These are phyloP conservation scores for Pherbina coryleti DNA, from an alignment of 2,888 invertebrate genomes.

Conservation along the genomic window DNA sequence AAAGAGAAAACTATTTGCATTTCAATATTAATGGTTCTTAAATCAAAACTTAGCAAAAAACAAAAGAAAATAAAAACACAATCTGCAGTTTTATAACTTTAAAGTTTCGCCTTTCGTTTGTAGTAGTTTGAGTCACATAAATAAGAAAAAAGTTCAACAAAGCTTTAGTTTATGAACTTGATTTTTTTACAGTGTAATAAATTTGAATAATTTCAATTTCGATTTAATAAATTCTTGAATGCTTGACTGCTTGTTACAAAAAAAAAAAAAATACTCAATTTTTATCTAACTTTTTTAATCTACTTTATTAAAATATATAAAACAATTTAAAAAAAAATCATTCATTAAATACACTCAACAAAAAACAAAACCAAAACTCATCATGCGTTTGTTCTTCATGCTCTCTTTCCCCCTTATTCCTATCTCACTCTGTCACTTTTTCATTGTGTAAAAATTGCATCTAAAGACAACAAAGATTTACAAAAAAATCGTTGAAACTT, in stretches of 20 bases:
- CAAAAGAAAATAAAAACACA: not conserved
- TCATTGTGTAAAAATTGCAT: not conserved
- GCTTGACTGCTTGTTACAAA: constrained; percentile 43
- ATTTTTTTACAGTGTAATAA: constrained; percentile 24
- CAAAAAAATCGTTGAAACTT: constrained; percentile 17
- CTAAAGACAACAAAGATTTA: constrained; percentile 24
- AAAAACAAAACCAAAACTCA: constrained; percentile 36
- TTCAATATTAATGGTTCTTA: not conserved
- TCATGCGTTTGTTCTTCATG: constrained; percentile 54
- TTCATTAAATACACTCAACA: constrained; percentile 15
- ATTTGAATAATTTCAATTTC: constrained; percentile 24
- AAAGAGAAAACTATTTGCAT: constrained; percentile 33
- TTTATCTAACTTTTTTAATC: constrained; percentile 22
- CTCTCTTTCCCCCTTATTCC: constrained; percentile 49
- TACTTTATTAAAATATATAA: constrained; percentile 3
- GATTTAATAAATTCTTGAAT: constrained; percentile 47
- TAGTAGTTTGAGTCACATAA: constrained; percentile 25
- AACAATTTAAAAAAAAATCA: constrained; percentile 28
- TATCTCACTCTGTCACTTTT: constrained; percentile 44
- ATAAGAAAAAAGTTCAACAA: constrained; percentile 9
- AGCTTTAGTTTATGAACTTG: constrained; percentile 16
- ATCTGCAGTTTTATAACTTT: not conserved
- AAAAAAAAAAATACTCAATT: constrained; percentile 16
- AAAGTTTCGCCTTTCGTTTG: constrained; percentile 23
- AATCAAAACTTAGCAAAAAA: not conserved